Base-by-base conservation (phyloP, 2,797 vertebrate genomes). In the Telmatherina bonti region DNA sequence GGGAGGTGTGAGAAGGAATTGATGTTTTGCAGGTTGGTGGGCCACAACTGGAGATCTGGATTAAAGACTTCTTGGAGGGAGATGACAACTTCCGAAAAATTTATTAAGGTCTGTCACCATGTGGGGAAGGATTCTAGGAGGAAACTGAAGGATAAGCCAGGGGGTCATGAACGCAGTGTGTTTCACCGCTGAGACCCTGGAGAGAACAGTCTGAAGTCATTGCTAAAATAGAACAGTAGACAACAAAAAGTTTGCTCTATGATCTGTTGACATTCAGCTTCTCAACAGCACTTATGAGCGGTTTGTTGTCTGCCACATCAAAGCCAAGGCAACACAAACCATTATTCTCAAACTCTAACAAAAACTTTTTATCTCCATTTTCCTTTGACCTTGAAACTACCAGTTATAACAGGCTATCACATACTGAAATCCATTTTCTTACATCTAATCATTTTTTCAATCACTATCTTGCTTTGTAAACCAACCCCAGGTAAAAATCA, bases 41-140 rank as follows among this genome's bases (percentile, higher is more conserved):
- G 29, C 72, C 69, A 72, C 75, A 67, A 29, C 29, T 5, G 13
- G 83, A 74, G 70, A 82, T 70, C 62, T 58, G 4, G 65, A 83
- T 82, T 81, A 66, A 62, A 84, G 72, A 65, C 36, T 36, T 77
- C 66, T 52, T 61, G 70, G 57, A 47, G 59, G 36, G 35, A 53
- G 43, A 61, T 16, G 36, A 36, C 13, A 62, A 43, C 20, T 45
- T 35, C 26, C 36, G 38, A 33, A 55, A 59, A 22, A 54, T 68
- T 64, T 58, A 57, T 56, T 55, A 57, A 24, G 29, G 57, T 61
- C 41, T 18, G 54, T 56, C 66, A 20, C 52, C 33, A 24, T 12
- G 38, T 55, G 38, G 26, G 18, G 54, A 52, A 57, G 30, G 0
- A 27, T 59, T 65, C 35, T 20, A n/a, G 27, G 59, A 35, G 18